Evolutionary conservation across 1,140 invertebrate species (phyloP), one percentile per base, ranked within the genome.

Genomic region (Papilio aristodemus): DNA sequence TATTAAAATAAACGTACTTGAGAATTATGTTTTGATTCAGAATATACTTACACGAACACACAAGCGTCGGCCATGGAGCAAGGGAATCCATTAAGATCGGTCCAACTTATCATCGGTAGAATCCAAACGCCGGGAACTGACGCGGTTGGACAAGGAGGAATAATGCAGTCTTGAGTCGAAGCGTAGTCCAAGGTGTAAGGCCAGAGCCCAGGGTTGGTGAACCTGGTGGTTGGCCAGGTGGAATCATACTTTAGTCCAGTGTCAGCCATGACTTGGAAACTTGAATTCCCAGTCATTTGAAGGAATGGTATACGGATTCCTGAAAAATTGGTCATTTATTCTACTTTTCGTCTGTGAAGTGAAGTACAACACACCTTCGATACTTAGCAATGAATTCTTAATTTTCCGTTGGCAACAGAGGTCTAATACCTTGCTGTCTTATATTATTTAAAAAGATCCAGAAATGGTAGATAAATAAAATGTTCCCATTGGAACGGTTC

Each of bases 121-220:
- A 94, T 92, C 95, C 95, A 95, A 0, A 93, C 71, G 10, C 93
- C 93, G 4, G 94, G 93, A 57, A 94, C 92, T 0, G 93, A 92
- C 0, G 93, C 93, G 36, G 86, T 91, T 0, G 95, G 95, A 78
- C 95, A 96, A 0, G 93, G 92, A 2, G 91, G 91, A 37, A 95
- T 93, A 58, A 90, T 85, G 75, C 95, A 95, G 69, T 95, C 95
- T 79, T 95, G 94, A 69, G 77, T 89, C 3, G 92, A 92, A 1
- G 77, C 75, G 76, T 93, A 95, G 75, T 96, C 93, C 63, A 96
- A 80, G 2, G 95, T 95, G 77, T 95, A 96, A 0, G 95, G 95
- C 94, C 94, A 96, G 37, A 95, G 84, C 46, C 93, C 92, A 13
- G 93, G 94, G 67, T 93, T 82, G 11, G 85, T 89, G 62, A 88